These are phyloP conservation scores for Notothenia coriiceps DNA, from an alignment of 2,113 vertebrate genomes.

Conservation along the genomic window DNA sequence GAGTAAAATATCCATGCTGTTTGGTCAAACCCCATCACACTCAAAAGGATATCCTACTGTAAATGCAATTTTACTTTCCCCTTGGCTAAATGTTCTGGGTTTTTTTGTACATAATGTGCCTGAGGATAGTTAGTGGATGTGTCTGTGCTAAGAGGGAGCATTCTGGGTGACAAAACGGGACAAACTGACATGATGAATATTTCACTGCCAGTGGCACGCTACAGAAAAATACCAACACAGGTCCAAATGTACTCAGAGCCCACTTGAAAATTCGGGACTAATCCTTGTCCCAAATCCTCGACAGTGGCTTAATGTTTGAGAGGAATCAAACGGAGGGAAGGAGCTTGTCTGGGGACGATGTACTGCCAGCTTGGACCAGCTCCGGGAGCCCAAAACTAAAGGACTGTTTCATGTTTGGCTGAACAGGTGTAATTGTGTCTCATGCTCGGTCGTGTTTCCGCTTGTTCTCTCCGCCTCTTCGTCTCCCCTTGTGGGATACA, in stretches of 20 bases:
- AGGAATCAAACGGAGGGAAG: slow-evolving; percentile 45
- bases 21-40: slow-evolving; percentile 11
- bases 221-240: slow-evolving; percentile 34
- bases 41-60: slow-evolving; percentile 29
- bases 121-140: slow-evolving; percentile 6
- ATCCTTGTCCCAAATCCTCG: slow-evolving; percentile 68
- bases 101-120: slow-evolving; percentile 3
- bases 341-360: slow-evolving; percentile 25
- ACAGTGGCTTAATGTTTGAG: slow-evolving; percentile 46
- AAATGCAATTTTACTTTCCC: slow-evolving; percentile 17
- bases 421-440: slow-evolving; percentile 78
- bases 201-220: slow-evolving; percentile 36
- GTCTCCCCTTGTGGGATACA: slow-evolving; percentile 47
- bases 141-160: slow-evolving; percentile 14
- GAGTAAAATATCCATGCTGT: not conserved
- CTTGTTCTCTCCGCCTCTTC: slow-evolving; percentile 26
- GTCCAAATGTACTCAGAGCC: slow-evolving; percentile 48
- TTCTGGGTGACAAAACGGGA: slow-evolving; percentile 49
- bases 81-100: slow-evolving; percentile 19
- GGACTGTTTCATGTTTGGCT: slow-evolving; percentile 61
- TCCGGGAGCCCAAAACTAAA: slow-evolving; percentile 25
- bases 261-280: slow-evolving; percentile 36
- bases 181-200: slow-evolving; percentile 51
- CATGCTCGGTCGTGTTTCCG: slow-evolving; percentile 64
- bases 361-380: slow-evolving; percentile 17